These are phyloP conservation scores for Neolamprologus caudopunctatus DNA, from an alignment of 2,113 vertebrate genomes.

Conservation along the genomic window DNA sequence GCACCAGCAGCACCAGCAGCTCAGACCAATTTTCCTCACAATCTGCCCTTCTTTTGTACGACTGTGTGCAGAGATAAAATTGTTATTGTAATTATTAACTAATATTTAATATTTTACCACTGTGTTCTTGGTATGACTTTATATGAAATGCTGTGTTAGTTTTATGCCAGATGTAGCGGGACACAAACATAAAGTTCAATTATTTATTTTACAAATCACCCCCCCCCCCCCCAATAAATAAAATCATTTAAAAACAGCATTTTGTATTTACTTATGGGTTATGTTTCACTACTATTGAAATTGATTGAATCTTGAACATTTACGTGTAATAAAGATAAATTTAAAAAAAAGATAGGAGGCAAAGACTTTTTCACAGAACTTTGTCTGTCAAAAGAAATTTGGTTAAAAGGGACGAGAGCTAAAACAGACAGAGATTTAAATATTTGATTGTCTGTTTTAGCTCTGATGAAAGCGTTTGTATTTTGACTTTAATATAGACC, in stretches of 20 bases:
- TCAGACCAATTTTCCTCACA: not conserved
- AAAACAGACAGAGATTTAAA: not conserved
- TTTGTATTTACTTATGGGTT: not conserved
- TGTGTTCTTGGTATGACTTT: not conserved
- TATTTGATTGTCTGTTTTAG: not conserved
- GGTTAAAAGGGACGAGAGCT: not conserved
- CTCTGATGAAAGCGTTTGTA: not conserved
- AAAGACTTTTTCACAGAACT: not conserved
- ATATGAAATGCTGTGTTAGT: not conserved
- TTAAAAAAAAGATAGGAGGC: accelerated
- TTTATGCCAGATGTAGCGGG: not conserved
- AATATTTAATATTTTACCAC: not conserved
- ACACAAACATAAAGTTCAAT: not conserved
- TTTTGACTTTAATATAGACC: not conserved
- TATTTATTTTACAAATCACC: not conserved
- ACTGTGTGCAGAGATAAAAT: not conserved
- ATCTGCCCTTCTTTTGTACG: not conserved
- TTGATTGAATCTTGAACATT: not conserved
- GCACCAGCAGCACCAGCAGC: not conserved
- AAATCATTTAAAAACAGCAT: not conserved
- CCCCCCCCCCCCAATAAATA: not conserved
- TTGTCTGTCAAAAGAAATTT: not conserved
- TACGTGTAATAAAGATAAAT: not conserved
- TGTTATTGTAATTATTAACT: not conserved
- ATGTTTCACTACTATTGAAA: not conserved